Evolutionary conservation across 2,113 vertebrate species (phyloP).

Genomic region (Myocastor coypus): DNA sequence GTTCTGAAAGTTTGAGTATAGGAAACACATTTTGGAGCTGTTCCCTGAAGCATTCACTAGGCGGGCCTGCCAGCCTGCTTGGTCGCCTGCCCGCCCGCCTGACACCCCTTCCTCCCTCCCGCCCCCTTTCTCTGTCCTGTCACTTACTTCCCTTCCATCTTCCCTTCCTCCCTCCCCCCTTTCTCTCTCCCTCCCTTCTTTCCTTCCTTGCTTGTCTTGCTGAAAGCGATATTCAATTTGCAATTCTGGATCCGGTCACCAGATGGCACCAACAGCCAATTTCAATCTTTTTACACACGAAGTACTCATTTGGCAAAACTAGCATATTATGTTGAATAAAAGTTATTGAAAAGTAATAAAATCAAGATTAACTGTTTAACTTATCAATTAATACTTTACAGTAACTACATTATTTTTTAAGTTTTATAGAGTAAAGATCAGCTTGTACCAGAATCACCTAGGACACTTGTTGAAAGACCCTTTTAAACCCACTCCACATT

Average conservation of each 20-base stretch:
- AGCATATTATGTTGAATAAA: constrained; percentile 1
- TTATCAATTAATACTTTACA: not conserved
- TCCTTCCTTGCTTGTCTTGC: not conserved
- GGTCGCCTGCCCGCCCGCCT: not conserved
- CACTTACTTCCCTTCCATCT: no score
- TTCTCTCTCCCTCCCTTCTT: not conserved
- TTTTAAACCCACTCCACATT: not conserved
- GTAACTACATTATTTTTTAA: not conserved
- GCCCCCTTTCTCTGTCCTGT: no score
- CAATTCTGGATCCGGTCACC: constrained; percentile 52
- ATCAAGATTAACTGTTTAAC: constrained; percentile 8
- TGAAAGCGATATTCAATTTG: not conserved
- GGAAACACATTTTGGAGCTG: not conserved
- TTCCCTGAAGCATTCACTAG: not conserved
- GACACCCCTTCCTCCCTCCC: no score
- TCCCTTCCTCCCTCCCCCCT: no score
- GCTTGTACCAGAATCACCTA: not conserved
- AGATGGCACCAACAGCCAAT: constrained; percentile 52
- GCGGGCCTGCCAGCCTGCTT: no score
- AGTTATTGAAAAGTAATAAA: constrained; percentile 26
- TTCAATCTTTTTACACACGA: constrained; percentile 15
- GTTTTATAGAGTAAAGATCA: not conserved
- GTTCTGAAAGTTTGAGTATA: not conserved
- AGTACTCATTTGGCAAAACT: not conserved
- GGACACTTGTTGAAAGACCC: not conserved